Base-by-base conservation (phyloP, 64 coral and sea anemone species). In the Stichodactyla helianthus region DNA sequence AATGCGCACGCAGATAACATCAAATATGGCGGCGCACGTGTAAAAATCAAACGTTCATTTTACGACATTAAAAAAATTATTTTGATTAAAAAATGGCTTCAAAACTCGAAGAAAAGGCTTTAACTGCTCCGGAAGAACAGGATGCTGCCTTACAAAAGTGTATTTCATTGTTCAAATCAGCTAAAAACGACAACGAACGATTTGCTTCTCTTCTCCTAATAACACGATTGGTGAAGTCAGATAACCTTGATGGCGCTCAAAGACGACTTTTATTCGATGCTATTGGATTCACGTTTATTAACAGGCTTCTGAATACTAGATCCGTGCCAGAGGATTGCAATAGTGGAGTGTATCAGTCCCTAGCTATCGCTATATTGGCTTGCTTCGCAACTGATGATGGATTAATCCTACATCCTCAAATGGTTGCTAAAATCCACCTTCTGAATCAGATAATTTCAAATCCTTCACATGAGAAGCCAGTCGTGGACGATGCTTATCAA, bases 321-420 rank as follows among this genome's bases (percentile, higher is more conserved):
- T 80, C 61, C 63, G 85, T 94, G 6, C 93, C 95, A 5, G 77
- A 18, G 17, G 92, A 87, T 22, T 98, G 95, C 23, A 79, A 84
- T 44, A 23, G 68, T 13, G 68, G 25, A 11, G 59, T 98, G 22
- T 98, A 89, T 58, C 89, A 91, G 23, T 95, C 97, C 31, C 53
- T 99, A 28, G 93, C 88, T 9, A 18, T 99, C 5, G 86, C 93
- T 23, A 95, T 99, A 62, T 82, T 99, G 16, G 90, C 93, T 25
- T 93, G 97, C 86, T 99, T 99, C 88, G 84, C 91, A 1, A 92
- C 97, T 14, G 90, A 93, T n/a, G 82, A 99, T 56, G 90, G 86
- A 23, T 67, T 99, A 5, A 51, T 92, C 1, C 71, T 64, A 9
- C 90, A 95, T 90, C 88, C 90, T 4, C 88, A 95, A 53, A 82